phyloP scores from a whole-genome alignment of 2,888 invertebrate genomes.

The Tortricodes alternella region DNA sequence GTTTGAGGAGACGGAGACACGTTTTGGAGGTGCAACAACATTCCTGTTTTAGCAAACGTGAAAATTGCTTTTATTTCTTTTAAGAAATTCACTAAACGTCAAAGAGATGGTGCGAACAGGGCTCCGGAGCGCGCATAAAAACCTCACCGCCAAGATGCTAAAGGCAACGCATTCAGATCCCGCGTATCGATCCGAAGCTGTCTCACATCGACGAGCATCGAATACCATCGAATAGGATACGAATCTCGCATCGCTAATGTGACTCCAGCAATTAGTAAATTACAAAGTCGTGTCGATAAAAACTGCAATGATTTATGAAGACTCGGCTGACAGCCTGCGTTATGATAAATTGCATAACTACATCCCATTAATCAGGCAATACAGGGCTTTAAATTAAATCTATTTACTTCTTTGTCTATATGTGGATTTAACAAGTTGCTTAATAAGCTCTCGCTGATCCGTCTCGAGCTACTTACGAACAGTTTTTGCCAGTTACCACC shows the following conservation, averaged over 20 bases:
- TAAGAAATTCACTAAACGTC: conserved; percentile 66
- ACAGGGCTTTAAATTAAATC: conserved; percentile 25
- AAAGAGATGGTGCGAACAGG: conserved; percentile 70
- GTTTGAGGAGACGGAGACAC: conserved; percentile 49
- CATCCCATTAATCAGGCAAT: conserved; percentile 30
- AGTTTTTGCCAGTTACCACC: conserved; percentile 31
- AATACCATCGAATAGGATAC: conserved; percentile 50
- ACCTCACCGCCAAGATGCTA: conserved; percentile 42
- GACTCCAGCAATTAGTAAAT: conserved; percentile 56
- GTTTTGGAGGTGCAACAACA: conserved; percentile 47
- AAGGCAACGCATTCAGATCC: conserved; percentile 8
- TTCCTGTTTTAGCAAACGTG: conserved; percentile 52
- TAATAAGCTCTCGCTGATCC: conserved; percentile 31
- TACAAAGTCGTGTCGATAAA: conserved; percentile 49
- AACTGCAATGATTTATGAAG: conserved; percentile 44
- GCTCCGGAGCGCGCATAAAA: conserved; percentile 68
- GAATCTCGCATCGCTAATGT: conserved; percentile 53
- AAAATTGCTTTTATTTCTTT: conserved; percentile 59
- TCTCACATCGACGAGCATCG: conserved; percentile 39
- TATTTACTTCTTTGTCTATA: conserved; percentile 29
- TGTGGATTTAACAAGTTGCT: conserved; percentile 20
- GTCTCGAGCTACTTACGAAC: conserved; percentile 3
- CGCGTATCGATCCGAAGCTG: conserved; percentile 18
- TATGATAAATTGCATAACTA: conserved; percentile 37
- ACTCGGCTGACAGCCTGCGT: conserved; percentile 25